Percentiles rank a stretch among this genome's conserved stretches.
Conservation (phyloP, 2,113 vertebrate species). For the Varanus komodoensis region DNA sequence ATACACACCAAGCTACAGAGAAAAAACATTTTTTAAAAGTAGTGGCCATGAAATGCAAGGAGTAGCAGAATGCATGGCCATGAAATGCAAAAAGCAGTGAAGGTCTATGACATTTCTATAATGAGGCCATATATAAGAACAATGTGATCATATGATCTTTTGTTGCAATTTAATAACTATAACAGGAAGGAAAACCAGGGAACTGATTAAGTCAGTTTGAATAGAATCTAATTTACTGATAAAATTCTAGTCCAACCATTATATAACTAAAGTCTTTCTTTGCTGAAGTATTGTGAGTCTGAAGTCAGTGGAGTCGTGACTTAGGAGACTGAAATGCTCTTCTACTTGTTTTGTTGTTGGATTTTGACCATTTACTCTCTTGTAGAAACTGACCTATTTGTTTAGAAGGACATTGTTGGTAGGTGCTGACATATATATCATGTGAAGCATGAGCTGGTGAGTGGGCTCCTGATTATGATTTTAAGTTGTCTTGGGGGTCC, state of each 20-base stretch:
- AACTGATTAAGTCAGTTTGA: neutral
- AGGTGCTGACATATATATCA: neutral
- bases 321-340: neutral
- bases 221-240: neutral
- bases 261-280: neutral
- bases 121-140: neutral
- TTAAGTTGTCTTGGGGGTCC: too few species aligned
- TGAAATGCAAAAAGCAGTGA: too few species aligned
- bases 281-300: neutral
- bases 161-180: neutral
- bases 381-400: neutral
- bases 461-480: neutral
- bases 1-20: neutral
- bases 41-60: neutral
- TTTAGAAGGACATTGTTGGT: neutral
- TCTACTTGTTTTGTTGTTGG: neutral
- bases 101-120: neutral
- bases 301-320: neutral
- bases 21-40: neutral
- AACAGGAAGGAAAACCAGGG: neutral
- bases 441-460: neutral
- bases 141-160: neutral
- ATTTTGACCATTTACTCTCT: neutral
- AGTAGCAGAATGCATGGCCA: too few species aligned
- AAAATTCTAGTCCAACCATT: neutral